Percentiles rank a stretch among this genome's conserved stretches.
These are phyloP conservation scores for Aelia acuminata DNA, from an alignment of 2,888 invertebrate genomes.

Conservation along the genomic window DNA sequence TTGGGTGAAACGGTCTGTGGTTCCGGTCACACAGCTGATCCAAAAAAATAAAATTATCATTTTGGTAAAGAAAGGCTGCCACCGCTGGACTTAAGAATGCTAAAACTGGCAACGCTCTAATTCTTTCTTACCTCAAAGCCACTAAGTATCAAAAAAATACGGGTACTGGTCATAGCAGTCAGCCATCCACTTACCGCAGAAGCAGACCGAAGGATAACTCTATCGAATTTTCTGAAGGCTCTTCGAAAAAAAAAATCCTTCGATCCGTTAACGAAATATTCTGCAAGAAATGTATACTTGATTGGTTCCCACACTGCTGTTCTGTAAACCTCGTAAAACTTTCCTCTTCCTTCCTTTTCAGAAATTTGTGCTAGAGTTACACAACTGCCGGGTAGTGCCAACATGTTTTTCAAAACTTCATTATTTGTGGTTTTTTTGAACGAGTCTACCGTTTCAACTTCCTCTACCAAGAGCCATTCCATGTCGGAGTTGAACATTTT, in stretches of 20 bases:
- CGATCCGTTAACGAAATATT: not conserved
- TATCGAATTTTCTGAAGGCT: conserved; percentile 59
- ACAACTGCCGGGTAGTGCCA: conserved; percentile 61
- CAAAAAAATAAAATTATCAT: too few relatives aligned
- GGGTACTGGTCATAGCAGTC: too few relatives aligned
- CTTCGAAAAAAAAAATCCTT: not conserved
- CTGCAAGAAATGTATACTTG: conserved; percentile 49
- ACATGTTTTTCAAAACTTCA: not conserved
- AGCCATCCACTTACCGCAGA: conserved; percentile 25
- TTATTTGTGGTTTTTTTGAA: not conserved
- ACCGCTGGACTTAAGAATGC: too few relatives aligned
- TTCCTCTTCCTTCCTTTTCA: not conserved
- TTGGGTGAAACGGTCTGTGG: too few relatives aligned
- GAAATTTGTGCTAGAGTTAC: conserved; percentile 51
- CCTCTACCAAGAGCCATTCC: conserved; percentile 60
- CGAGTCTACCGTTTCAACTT: not conserved
- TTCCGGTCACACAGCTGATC: too few relatives aligned
- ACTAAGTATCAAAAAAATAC: too few relatives aligned
- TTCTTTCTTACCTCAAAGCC: too few relatives aligned
- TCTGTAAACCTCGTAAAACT: conserved; percentile 61
- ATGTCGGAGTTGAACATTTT: conserved; percentile 49
- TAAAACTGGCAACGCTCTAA: too few relatives aligned
- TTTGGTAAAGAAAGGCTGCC: too few relatives aligned
- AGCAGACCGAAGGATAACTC: not conserved
- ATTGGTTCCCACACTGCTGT: conserved; percentile 50